Evolutionary conservation across 2,113 vertebrate genomes (phyloP), one percentile per base, ranked within the genome.

Genomic region (Porphyrio hochstetteri): DNA sequence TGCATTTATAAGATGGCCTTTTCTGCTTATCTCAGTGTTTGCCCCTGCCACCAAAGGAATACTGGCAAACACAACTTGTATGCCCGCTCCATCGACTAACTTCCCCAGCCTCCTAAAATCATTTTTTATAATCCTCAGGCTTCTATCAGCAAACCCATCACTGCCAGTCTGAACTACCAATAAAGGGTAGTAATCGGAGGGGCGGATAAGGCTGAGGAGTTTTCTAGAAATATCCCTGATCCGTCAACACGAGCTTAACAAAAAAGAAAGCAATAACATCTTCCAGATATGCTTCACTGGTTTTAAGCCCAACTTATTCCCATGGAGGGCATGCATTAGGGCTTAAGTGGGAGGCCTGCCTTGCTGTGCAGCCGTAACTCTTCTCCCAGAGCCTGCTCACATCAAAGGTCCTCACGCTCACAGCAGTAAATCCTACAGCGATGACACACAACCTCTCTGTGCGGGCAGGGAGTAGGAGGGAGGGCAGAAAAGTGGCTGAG

Each of bases 391-490:
- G 38, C 40, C 57, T 61, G 53, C 67, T 89, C 55, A 40, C 77
- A 84, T 33, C 76, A 68, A 63, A 91, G 80, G 36, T 74, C 82
- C 85, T 77, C 64, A 17, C 0, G 0, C 21, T 60, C 16, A 53
- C 31, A 85, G 85, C 92, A 90, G 52, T 92, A 96, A 96, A 96
- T 92, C 91, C 92, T 67, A 8, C 2, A 0, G 82, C 4, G 28
- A 24, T 0, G 11, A 81, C 86, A 87, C 74, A 31, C 56, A 56
- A 60, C 36, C 81, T 53, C 61, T 65, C 61, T 57, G 86, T 1
- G 25, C 10, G 6, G 69, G 70, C 64, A 86, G n/a, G 14, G 61
- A 65, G 38, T 44, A 46, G 24, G 63, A 92, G 81, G 24, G 35
- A 87, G 76, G 44, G 86, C 88, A 88, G 4, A 13, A 46, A 83